phyloP scores from a whole-genome alignment of 2,888 invertebrate genomes.

The Tricholauxania praeusta region DNA sequence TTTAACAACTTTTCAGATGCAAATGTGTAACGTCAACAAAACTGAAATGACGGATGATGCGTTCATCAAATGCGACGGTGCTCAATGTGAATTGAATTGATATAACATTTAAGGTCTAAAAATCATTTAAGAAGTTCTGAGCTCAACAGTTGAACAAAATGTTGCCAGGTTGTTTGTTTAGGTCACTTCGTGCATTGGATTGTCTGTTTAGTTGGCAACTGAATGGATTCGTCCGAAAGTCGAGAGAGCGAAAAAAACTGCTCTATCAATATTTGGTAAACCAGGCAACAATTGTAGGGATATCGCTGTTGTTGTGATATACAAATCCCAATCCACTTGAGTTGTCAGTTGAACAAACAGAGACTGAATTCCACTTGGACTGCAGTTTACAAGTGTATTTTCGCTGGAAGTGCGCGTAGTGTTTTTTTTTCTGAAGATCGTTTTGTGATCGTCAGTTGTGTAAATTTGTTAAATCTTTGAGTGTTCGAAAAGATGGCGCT shows the following conservation, averaged over 20 bases:
- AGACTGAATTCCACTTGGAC: constrained; percentile 1
- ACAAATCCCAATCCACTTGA: constrained; percentile 7
- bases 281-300: too few species aligned
- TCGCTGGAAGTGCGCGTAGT: constrained; percentile 19
- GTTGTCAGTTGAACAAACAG: constrained; percentile 17
- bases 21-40: constrained; percentile 26
- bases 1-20: constrained; percentile 3
- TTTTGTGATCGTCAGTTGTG: neutral
- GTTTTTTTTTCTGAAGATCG: neutral
- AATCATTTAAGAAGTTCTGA: too few species aligned
- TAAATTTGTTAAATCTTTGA: neutral
- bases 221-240: constrained; percentile 24
- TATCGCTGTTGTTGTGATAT: too few species aligned
- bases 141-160: constrained; percentile 3
- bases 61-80: neutral
- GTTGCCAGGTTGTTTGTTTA: neutral
- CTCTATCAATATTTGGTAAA: neutral
- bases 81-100: neutral
- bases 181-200: neutral
- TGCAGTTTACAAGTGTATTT: constrained; percentile 24
- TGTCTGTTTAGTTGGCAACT: constrained; percentile 2
- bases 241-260: too few species aligned
- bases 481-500: constrained; percentile 9
- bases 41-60: neutral
- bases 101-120: neutral